Evolutionary conservation across 1,140 invertebrate species (phyloP).

Genomic region (Brachionus angularis): DNA sequence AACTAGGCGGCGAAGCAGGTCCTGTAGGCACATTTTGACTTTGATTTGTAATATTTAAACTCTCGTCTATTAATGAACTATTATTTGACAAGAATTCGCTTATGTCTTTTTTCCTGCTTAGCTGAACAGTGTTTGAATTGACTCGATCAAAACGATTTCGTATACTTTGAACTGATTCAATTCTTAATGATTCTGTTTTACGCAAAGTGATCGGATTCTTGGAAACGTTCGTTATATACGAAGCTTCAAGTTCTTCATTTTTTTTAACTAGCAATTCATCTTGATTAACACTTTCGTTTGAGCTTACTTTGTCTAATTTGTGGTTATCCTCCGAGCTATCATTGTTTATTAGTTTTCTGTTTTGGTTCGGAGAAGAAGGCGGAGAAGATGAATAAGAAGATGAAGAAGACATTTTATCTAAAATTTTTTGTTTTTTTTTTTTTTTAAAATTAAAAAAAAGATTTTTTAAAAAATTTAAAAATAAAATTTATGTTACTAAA

Average conservation of each 20-base stretch:
- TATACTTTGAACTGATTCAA: constrained; percentile 38
- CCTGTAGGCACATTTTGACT: background rate
- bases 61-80: background rate
- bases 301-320: background rate
- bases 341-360: background rate
- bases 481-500: constrained; percentile 6
- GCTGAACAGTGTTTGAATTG: constrained; percentile 18
- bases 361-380: constrained; percentile 10
- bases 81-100: too few relatives aligned
- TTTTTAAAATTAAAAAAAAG: constrained; percentile 5
- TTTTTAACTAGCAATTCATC: constrained; percentile 13
- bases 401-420: constrained; percentile 43
- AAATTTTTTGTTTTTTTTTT: too few relatives aligned
- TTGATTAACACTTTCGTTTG: constrained; percentile 27
- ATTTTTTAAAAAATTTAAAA: background rate
- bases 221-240: constrained; percentile 40
- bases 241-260: constrained; percentile 33
- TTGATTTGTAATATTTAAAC: constrained; percentile 6
- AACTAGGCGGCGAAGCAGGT: constrained; percentile 5
- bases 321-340: background rate
- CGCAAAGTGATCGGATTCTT: constrained; percentile 38
- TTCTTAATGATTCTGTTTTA: constrained; percentile 37
- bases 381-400: constrained; percentile 37
- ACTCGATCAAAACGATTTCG: constrained; percentile 38
- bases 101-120: too few relatives aligned